A percentile compares a stretch with the other conserved stretches of the same genome.
These are phyloP conservation scores for Brachionus sp. DNA, from an alignment of 1,140 invertebrate genomes.

Conservation along the genomic window DNA sequence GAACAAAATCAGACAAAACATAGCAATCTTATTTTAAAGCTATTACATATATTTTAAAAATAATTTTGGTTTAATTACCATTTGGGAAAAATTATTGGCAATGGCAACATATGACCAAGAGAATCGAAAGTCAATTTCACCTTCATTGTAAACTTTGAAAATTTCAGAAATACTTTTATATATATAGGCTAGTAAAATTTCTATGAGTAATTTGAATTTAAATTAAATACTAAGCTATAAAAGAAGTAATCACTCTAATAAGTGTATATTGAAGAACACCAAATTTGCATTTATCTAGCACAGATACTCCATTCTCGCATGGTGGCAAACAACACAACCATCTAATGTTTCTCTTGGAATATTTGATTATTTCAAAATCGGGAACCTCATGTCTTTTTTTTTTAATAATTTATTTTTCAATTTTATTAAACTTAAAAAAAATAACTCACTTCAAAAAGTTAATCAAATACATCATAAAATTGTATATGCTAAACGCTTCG, in stretches of 20 bases:
- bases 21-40: conserved; percentile 64
- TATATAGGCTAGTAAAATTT: background rate
- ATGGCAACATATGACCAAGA: conserved; percentile 85
- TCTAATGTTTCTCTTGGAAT: conserved; percentile 63
- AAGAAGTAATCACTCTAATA: conserved; percentile 78
- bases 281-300: conserved; percentile 80
- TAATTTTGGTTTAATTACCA: conserved; percentile 64
- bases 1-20: conserved; percentile 91
- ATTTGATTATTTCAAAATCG: conserved; percentile 74
- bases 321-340: conserved; percentile 65
- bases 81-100: conserved; percentile 89
- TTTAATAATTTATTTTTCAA: background rate
- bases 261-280: conserved; percentile 90
- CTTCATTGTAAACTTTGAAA: conserved; percentile 79
- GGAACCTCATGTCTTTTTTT: conserved; percentile 68
- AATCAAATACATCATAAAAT: conserved; percentile 93
- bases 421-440: background rate
- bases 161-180: conserved; percentile 74
- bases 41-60: background rate
- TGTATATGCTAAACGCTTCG: conserved; percentile 91
- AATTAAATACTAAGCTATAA: conserved; percentile 72
- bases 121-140: conserved; percentile 73
- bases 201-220: background rate
- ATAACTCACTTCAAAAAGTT: conserved; percentile 59
- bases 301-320: conserved; percentile 78